These are phyloP conservation scores for Lasioglossum leucozonium DNA, from an alignment of 2,888 invertebrate species.

Conservation along the genomic window DNA sequence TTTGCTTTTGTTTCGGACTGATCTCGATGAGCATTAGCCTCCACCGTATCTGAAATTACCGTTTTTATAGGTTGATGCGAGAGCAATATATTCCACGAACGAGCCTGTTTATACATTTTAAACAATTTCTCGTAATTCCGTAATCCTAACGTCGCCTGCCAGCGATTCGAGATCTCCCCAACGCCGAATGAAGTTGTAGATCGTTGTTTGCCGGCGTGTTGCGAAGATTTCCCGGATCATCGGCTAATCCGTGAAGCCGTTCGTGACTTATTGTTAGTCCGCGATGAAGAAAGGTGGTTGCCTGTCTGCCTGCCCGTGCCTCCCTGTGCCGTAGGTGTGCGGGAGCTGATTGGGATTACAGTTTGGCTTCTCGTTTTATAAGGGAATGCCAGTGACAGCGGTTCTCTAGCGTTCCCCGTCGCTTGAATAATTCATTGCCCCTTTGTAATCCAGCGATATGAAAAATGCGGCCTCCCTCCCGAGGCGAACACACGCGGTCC, in stretches of 20 bases:
- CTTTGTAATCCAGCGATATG: constrained; percentile 14
- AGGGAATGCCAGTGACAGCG: constrained; percentile 42
- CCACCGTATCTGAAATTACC: not conserved
- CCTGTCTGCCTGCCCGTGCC: too few species aligned
- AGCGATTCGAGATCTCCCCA: not conserved
- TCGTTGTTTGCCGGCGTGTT: constrained; percentile 29
- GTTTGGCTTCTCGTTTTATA: constrained; percentile 65
- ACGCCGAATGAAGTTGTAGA: constrained; percentile 28
- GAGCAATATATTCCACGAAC: too few species aligned
- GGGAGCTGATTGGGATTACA: constrained; percentile 65
- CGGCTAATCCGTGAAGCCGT: constrained; percentile 57
- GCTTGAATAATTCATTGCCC: constrained; percentile 47
- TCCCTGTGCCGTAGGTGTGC: constrained; percentile 44
- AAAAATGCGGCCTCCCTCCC: not conserved
- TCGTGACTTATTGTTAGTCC: constrained; percentile 51
- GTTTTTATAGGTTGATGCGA: too few species aligned
- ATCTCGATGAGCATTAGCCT: not conserved
- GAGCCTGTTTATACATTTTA: too few species aligned
- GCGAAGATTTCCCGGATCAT: constrained; percentile 42
- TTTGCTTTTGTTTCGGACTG: not conserved
- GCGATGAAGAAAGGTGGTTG: constrained; percentile 56
- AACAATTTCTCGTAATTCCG: too few species aligned
- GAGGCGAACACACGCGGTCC: not conserved
- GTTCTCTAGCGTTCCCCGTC: constrained; percentile 42
- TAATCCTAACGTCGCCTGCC: not conserved